These are phyloP conservation scores for Melanotaenia pygmaea DNA, from an alignment of 2,797 vertebrate genomes.

Conservation along the genomic window DNA sequence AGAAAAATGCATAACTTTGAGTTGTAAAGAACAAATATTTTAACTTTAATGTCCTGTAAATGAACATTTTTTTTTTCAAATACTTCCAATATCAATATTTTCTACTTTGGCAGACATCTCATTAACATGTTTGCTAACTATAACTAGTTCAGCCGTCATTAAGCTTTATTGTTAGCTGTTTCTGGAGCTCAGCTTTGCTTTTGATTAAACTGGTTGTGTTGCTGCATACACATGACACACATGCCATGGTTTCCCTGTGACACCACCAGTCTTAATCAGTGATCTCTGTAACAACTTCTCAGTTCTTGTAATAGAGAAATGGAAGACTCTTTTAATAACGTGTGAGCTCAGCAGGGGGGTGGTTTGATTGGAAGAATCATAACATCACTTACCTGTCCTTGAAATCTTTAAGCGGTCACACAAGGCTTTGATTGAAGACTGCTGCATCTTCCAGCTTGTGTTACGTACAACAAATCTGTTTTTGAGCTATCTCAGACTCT, in stretches of 20 bases:
- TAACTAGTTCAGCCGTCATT: not conserved
- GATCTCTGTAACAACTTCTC: slow-evolving; percentile 16
- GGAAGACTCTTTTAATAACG: not conserved
- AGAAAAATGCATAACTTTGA: not conserved
- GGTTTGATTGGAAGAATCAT: slow-evolving; percentile 16
- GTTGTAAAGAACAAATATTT: not conserved
- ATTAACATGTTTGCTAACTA: not conserved
- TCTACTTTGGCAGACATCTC: not conserved
- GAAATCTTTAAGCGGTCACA: slow-evolving; percentile 34
- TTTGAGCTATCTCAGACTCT: slow-evolving; percentile 8
- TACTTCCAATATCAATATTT: not conserved
- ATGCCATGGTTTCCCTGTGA: not conserved
- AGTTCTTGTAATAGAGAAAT: not conserved
- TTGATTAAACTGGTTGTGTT: not conserved
- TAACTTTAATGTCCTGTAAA: not conserved
- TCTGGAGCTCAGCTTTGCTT: not conserved
- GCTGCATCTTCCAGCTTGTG: slow-evolving; percentile 7
- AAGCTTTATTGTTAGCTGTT: not conserved
- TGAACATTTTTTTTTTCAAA: not conserved
- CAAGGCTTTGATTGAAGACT: slow-evolving; percentile 1
- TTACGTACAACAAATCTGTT: slow-evolving; percentile 22
- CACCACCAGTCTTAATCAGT: slow-evolving; percentile 7
- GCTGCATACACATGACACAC: slow-evolving; percentile 17
- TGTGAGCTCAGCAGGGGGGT: slow-evolving; percentile 3
- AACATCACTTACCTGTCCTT: slow-evolving; percentile 31